Percentiles rank a stretch among this genome's conserved stretches.
phyloP scores from a whole-genome alignment of 2,797 vertebrate species.

The Triplophysa bombifrons region DNA sequence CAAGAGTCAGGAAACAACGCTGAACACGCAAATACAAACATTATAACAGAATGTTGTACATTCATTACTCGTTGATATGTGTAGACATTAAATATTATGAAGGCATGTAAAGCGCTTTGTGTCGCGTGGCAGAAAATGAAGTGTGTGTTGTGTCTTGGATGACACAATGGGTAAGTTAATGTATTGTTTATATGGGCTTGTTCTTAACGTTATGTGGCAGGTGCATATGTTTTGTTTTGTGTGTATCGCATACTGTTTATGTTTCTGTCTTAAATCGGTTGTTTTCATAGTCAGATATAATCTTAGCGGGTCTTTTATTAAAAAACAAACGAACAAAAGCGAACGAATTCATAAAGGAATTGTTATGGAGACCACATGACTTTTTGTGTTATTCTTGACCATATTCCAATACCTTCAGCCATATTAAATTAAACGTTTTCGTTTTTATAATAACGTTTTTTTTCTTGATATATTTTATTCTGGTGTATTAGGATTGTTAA shows the following conservation, averaged over 20 bases:
- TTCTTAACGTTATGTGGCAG: neutral
- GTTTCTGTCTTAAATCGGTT: too few relatives aligned
- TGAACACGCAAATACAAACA: neutral
- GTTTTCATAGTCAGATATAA: too few relatives aligned
- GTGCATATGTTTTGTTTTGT: neutral
- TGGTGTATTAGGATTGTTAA: neutral
- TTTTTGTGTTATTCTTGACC: too few relatives aligned
- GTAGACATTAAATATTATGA: neutral
- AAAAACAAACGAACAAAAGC: too few relatives aligned
- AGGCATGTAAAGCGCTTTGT: neutral
- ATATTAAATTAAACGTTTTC: too few relatives aligned
- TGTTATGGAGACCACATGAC: neutral
- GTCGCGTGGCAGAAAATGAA: neutral
- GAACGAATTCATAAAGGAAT: neutral
- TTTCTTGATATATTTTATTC: too few relatives aligned
- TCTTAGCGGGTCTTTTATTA: too few relatives aligned
- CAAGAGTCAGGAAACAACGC: neutral
- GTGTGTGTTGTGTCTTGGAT: neutral
- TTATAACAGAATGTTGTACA: neutral
- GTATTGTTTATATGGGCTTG: neutral
- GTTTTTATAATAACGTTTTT: too few relatives aligned
- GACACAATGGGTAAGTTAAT: constrained; percentile 1
- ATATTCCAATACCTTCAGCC: too few relatives aligned
- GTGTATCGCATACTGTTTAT: neutral
- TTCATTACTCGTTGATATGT: neutral